These are phyloP conservation scores for Vanacampus margaritifer DNA, from an alignment of 2,113 vertebrate genomes.

Conservation along the genomic window DNA sequence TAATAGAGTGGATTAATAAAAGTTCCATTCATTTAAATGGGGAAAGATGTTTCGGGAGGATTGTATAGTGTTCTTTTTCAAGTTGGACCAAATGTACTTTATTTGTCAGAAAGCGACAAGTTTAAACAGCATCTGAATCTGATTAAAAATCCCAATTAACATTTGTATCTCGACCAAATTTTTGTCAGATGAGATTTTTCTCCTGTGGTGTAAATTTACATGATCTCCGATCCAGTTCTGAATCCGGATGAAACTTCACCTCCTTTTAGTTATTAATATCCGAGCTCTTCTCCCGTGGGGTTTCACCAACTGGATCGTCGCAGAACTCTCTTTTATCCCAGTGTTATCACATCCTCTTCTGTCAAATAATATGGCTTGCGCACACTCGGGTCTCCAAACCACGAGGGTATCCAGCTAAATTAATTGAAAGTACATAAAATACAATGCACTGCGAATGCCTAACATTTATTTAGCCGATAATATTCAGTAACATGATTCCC, in stretches of 20 bases:
- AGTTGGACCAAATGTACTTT: too few species aligned
- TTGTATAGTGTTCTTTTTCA: too few species aligned
- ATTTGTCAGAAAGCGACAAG: too few species aligned
- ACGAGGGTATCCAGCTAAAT: neutral
- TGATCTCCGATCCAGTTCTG: neutral
- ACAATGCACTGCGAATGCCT: neutral
- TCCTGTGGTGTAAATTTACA: neutral
- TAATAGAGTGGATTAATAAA: too few species aligned
- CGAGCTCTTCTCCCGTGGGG: neutral
- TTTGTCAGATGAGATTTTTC: neutral
- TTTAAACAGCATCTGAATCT: too few species aligned
- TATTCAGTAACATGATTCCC: slow-evolving; percentile 14
- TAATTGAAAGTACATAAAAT: neutral
- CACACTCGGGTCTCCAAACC: neutral
- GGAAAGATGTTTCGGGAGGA: too few species aligned
- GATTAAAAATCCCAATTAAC: too few species aligned
- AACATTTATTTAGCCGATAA: neutral
- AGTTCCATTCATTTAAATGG: too few species aligned
- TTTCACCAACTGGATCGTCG: neutral
- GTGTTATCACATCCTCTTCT: neutral
- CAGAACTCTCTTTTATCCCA: neutral
- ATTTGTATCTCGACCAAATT: neutral
- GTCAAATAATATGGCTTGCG: neutral
- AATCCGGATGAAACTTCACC: neutral
- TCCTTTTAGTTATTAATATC: neutral